Conservation (phyloP, 2,797 vertebrate species). For the Lutjanus campechanus region DNA sequence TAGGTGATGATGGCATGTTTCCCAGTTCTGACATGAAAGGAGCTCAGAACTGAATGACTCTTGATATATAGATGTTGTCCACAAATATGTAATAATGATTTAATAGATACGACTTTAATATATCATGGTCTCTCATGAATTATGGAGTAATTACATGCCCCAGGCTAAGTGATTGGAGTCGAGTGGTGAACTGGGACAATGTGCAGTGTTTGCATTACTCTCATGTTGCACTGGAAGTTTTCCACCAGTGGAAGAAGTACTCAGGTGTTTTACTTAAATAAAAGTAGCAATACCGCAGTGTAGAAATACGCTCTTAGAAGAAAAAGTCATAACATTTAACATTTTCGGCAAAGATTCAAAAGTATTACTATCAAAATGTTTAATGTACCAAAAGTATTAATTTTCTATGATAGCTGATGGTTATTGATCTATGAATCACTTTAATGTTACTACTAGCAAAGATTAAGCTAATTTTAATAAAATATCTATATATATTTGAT, state of each 20-base stretch:
- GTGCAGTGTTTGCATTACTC: constrained; percentile 20
- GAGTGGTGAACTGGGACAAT: constrained; percentile 40
- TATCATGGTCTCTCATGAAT: constrained; percentile 40
- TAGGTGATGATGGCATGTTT: constrained; percentile 30
- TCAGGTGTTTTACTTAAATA: not conserved
- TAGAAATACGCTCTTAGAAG: not conserved
- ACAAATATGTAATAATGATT: constrained; percentile 44
- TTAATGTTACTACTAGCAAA: not conserved
- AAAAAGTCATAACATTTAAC: not conserved
- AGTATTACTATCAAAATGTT: not conserved
- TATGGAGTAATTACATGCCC: constrained; percentile 47
- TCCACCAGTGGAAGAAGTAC: not conserved
- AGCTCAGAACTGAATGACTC: constrained; percentile 29
- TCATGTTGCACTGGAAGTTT: constrained; percentile 15
- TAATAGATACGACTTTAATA: constrained; percentile 44
- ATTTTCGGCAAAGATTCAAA: not conserved
- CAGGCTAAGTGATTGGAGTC: constrained; percentile 49
- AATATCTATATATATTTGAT: no score
- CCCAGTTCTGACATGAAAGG: constrained; percentile 26
- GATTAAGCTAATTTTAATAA: no score
- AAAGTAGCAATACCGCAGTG: not conserved
- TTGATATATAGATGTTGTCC: constrained; percentile 17
- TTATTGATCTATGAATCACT: not conserved
- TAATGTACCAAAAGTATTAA: no score
- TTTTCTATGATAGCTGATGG: no score